Conservation (phyloP, 2,113 vertebrate species). For the Hippocampus comes region DNA sequence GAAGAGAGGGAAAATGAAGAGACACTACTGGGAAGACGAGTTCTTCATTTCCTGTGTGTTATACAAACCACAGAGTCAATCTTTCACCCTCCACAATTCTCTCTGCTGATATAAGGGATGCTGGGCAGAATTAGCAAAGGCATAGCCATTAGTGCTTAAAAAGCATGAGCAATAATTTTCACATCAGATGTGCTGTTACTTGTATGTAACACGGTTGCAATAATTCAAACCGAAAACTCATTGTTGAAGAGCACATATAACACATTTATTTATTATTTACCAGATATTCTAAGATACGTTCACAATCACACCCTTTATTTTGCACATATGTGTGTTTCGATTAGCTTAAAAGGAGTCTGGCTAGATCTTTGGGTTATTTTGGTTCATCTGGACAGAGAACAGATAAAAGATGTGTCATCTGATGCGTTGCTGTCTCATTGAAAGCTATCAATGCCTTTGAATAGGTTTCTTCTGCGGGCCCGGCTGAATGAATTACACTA, state of each 20-base stretch:
- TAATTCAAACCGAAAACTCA: background rate
- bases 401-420: constrained; percentile 65
- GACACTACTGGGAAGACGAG: constrained; percentile 80
- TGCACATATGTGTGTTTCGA: constrained; percentile 9
- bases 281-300: background rate
- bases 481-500: constrained; percentile 66
- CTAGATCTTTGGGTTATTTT: constrained; percentile 40
- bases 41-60: constrained; percentile 77
- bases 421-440: constrained; percentile 58
- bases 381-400: constrained; percentile 35
- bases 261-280: constrained; percentile 12
- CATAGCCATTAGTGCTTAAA: constrained; percentile 74
- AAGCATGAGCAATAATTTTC: background rate
- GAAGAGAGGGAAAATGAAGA: constrained; percentile 87
- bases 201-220: background rate
- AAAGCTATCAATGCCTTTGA: constrained; percentile 58
- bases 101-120: constrained; percentile 86
- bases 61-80: constrained; percentile 85
- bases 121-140: constrained; percentile 89
- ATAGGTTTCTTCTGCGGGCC: constrained; percentile 52
- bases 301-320: constrained; percentile 22
- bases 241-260: background rate
- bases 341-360: constrained; percentile 30
- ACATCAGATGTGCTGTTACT: background rate
- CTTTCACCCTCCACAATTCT: constrained; percentile 83